Base-by-base conservation (phyloP, 2,797 vertebrate genomes). In the Sebastolobus alascanus region DNA sequence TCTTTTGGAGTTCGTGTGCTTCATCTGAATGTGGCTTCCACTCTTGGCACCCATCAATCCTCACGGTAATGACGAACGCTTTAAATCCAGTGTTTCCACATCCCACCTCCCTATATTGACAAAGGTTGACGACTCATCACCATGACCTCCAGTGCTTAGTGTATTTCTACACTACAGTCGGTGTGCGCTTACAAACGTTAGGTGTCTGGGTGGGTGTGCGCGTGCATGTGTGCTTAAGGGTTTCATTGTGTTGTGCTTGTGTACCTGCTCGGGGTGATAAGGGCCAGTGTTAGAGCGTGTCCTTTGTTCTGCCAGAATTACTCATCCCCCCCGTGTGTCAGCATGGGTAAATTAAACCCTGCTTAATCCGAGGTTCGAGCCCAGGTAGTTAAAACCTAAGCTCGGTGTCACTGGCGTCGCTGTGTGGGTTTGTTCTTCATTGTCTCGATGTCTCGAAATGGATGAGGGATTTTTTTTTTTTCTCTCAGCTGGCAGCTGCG, bases 221-320 rank as follows among this genome's bases (percentile, higher is more conserved):
- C 2, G 20, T 84, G 73, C 43, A 18, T 11, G 77, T 77, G 79
- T 73, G 46, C 61, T 73, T 33, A 59, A 80, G 77, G 89, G 77
- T 50, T 70, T 81, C 84, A 84, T 92, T 93, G 90, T 92, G 83
- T 87, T 85, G 52, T 73, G 87, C 67, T 75, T 88, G 85, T 89
- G 83, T 92, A 93, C 89, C 92, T 93, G 93, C 73, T 80, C 5
- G 10, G 74, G 80, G 80, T 89, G 91, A 94, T 94, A 93, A 92
- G 90, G 87, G 77, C 88, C 71, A 25, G 71, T 69, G 76, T 75
- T 63, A 14, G 85, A 83, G 63, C 4, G 7, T 52, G 27, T 79
- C 83, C 84, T 90, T 94, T 93, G 92, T 93, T 93, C 87, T 88
- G 82, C 56, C 70, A 27, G 79, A 88, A 92, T 89, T 88, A 86